Evolutionary conservation across 2,113 vertebrate genomes (phyloP).

Genomic region (Urocynchramus pylzowi): DNA sequence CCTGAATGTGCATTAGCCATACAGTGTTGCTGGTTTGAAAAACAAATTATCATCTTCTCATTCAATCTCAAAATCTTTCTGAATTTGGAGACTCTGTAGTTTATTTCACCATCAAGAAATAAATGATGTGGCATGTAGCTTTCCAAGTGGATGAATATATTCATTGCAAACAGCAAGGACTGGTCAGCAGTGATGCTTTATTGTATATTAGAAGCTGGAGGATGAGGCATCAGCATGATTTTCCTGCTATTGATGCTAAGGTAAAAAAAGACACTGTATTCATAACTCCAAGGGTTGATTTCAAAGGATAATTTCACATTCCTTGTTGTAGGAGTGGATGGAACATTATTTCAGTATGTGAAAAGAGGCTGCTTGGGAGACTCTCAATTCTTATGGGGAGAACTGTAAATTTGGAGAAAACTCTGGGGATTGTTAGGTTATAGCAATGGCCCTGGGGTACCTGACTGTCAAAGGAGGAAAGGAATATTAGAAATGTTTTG

Average conservation of each 20-base stretch:
- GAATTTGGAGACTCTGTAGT: not conserved
- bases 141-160: not conserved
- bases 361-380: not conserved
- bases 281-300: not conserved
- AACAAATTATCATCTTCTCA: not conserved
- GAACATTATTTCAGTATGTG: not conserved
- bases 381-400: rapidly evolving
- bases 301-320: not conserved
- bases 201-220: not conserved
- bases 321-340: not conserved
- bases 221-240: not conserved
- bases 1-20: not conserved
- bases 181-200: not conserved
- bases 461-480: not conserved
- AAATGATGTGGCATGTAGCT: rapidly evolving
- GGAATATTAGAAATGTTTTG: not conserved
- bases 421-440: not conserved
- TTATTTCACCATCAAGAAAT: not conserved
- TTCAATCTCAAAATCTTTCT: not conserved
- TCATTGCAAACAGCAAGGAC: not conserved
- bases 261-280: not conserved
- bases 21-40: not conserved
- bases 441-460: not conserved
- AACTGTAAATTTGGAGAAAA: not conserved
- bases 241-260: not conserved